Evolutionary conservation across 2,888 invertebrate genomes (phyloP).

Genomic region (Corbicula japonica): DNA sequence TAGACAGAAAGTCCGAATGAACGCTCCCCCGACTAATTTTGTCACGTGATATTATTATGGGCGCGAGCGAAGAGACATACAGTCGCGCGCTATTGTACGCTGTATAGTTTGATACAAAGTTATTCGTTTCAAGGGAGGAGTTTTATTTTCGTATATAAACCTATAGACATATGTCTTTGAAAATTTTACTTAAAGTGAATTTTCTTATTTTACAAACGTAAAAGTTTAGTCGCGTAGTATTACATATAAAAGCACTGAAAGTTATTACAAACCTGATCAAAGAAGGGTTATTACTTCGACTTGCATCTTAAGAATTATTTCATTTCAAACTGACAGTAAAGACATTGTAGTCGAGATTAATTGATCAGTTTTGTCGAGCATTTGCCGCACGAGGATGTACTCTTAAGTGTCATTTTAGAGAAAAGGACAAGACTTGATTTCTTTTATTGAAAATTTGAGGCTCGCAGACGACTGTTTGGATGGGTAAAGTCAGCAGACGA

Average conservation of each 20-base stretch:
- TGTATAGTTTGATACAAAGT: slow-evolving; percentile 22
- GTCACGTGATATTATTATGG: slow-evolving; percentile 33
- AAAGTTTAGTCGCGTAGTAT: background rate
- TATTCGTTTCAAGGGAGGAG: slow-evolving; percentile 20
- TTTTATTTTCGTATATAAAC: slow-evolving; percentile 27
- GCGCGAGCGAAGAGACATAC: slow-evolving; percentile 27
- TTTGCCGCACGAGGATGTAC: too few relatives aligned
- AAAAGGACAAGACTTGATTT: background rate
- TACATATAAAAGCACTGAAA: background rate
- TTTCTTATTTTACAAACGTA: slow-evolving; percentile 12
- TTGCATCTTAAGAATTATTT: too few relatives aligned
- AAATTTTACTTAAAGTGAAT: slow-evolving; percentile 20
- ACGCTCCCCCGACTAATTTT: slow-evolving; percentile 12
- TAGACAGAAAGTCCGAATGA: slow-evolving; percentile 26
- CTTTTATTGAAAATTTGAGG: background rate
- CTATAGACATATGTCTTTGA: slow-evolving; percentile 29
- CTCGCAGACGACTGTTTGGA: background rate
- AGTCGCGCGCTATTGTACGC: slow-evolving; percentile 18
- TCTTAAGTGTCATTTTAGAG: too few relatives aligned
- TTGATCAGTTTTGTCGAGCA: too few relatives aligned
- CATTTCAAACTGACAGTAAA: too few relatives aligned
- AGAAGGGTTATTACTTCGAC: too few relatives aligned
- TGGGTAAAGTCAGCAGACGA: background rate
- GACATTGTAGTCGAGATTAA: too few relatives aligned
- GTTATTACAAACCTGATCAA: background rate